Evolutionary conservation across 1,140 invertebrate species (phyloP), one percentile per base, ranked within the genome.

Genomic region (Lepidurus apus): DNA sequence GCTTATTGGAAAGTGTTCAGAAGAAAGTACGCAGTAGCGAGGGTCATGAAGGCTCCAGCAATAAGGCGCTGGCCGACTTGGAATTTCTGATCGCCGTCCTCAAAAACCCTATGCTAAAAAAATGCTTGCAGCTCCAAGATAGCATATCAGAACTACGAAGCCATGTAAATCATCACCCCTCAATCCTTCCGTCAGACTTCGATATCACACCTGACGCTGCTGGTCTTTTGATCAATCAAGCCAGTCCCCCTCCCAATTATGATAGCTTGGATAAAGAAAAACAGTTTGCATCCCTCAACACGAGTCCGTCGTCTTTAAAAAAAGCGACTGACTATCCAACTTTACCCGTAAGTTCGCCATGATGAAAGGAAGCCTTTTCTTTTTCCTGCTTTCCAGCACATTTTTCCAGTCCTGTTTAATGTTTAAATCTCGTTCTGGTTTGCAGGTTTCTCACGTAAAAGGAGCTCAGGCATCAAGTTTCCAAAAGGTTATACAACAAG

Each of bases 61-160:
- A 91, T 80, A 89, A 93, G 82, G 93, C 93, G 45, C 91, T 89
- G 83, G 91, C 94, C 83, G 95, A 98, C 84, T 86, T 98, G 21
- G 92, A 93, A 82, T 91, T 93, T 47, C 87, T 98, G 1, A 92
- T 98, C 81, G 92, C 91, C 78, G 89, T 98, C 73, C 85, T 98
- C 79, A 93, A 96, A 82, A 96, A 95, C 88, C 96, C 96, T 9
- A 92, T 98, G 47, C 93, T 98, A 83, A 89, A 92, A 78, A 94
- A 93, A 83, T 94, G 98, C 82, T 43, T 74, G 17, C 44, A 74
- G 11, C 75, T 82, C 78, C 80, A 95, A 87, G 94, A 95, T 85
- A 95, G 93, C 1, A 85, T 95, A 47, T 89, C 88, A 45, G 92
- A 95, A 85, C 85, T 95, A 76, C 93, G 93, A 76, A 89, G 88